Evolutionary conservation across 2,888 invertebrate species (phyloP).

Genomic region (Capitulum mitella): DNA sequence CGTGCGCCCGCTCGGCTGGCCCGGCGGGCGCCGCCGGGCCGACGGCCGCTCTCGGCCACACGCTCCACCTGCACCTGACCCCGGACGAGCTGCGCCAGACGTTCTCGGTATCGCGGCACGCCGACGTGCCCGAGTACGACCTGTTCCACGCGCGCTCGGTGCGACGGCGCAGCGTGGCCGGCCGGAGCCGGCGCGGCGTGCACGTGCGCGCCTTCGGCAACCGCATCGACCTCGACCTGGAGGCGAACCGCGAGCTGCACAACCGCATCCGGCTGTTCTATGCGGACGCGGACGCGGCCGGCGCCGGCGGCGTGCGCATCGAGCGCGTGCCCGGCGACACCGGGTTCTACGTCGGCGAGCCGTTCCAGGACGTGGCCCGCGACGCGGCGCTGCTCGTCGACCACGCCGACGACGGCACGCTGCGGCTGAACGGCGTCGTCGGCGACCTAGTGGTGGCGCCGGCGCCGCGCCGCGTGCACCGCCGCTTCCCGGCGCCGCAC

Average conservation of each 20-base stretch:
- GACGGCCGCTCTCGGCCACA: neutral
- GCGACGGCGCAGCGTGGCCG: neutral
- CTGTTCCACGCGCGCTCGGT: neutral
- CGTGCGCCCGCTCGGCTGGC: too few species aligned
- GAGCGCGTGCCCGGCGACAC: neutral
- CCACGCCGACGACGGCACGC: neutral
- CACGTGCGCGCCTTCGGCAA: neutral
- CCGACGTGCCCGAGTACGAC: conserved; percentile 22
- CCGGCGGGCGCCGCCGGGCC: neutral
- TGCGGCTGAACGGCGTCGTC: neutral
- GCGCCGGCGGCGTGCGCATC: neutral
- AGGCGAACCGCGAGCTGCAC: neutral
- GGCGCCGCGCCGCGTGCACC: neutral
- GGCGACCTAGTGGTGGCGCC: neutral
- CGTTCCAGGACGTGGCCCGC: neutral
- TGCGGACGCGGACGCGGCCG: neutral
- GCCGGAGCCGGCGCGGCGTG: neutral
- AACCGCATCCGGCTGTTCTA: neutral
- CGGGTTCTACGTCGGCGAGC: neutral
- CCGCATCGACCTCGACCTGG: neutral
- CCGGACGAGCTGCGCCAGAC: neutral
- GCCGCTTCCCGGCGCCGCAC: neutral
- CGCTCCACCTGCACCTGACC: neutral
- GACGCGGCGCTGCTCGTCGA: neutral
- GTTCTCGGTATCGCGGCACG: neutral